Base-by-base conservation (phyloP, 1,140 invertebrate species). In the Pseudomyrmex sp. region DNA sequence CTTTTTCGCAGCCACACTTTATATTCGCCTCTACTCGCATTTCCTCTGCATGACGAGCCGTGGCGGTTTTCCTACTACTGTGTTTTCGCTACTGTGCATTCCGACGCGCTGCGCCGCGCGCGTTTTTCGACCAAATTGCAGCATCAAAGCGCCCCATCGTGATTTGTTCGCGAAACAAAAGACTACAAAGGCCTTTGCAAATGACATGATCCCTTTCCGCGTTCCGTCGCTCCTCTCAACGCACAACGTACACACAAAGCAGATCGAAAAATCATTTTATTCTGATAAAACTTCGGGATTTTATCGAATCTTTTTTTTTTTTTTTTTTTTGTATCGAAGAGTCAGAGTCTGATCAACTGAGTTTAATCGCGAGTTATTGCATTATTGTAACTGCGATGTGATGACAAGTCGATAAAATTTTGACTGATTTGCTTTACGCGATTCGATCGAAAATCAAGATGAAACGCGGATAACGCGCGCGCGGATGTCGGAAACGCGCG, bases 151-250 rank as follows among this genome's bases (percentile, higher is more conserved):
- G 13, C 68, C 18, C 18, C 61, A 18, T n/a, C 54, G 66, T 70
- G 50, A 70, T 58, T 65, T 58, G 66, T 56, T 58, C 35, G 68
- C 20, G 44, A 69, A 74, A 85, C 84, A 85, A 85, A 86, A 82
- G 65, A 35, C 46, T 84, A 80, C 76, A 80, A 80, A 72, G 35
- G 76, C 54, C 66, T 72, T 80, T 80, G 66, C 76, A 70, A 80
- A 80, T 80, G 76, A 59, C 76, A 72, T 59, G 76, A 80, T 80
- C 46, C 76, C 66, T 70, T 80, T 80, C 72, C 54, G 66, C 76
- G 12, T 72, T 44, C 44, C 54, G 46, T 26, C n/a, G 75, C 20
- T 68, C 50, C 9, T 63, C 63, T 63, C 50, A 13, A 52, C 50
- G 3, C 50, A 52, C 50, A 3, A 52, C 66, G 20, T 46, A 15